These are phyloP conservation scores for Ovis canadensis DNA, from an alignment of 2,113 vertebrate genomes.

Conservation along the genomic window DNA sequence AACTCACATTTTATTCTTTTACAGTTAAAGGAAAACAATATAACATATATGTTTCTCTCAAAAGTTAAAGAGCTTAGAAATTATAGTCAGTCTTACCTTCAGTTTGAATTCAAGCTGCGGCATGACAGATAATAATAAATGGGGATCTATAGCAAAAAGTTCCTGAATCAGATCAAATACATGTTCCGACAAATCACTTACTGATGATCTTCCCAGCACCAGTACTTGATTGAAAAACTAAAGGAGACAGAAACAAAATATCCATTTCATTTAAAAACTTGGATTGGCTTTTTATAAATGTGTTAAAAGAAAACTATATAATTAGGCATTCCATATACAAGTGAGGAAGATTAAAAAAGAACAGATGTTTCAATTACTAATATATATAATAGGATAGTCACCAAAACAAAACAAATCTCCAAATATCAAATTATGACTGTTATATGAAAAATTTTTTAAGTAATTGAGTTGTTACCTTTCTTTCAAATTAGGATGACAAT, in stretches of 20 bases:
- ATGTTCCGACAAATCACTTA: conserved; percentile 98
- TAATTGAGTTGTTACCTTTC: neutral
- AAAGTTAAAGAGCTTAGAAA: conserved; percentile 33
- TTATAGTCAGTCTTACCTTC: conserved; percentile 82
- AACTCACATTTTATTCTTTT: neutral
- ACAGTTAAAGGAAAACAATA: neutral
- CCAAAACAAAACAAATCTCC: neutral
- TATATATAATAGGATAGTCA: neutral
- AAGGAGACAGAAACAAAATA: conserved; percentile 46
- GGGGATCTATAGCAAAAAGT: conserved; percentile 97
- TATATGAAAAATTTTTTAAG: neutral
- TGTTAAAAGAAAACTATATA: neutral
- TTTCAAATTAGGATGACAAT: neutral
- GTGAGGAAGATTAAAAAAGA: neutral
- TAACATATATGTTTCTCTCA: neutral
- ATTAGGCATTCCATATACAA: neutral
- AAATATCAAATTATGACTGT: neutral
- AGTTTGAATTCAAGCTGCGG: conserved; percentile 99
- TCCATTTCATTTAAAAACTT: neutral
- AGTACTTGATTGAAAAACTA: conserved; percentile 99
- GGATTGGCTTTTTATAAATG: neutral
- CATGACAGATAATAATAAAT: conserved; percentile 97
- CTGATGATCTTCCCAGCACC: conserved; percentile 97
- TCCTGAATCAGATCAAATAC: conserved; percentile 99
- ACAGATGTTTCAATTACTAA: neutral